A percentile compares a stretch with the other conserved stretches of the same genome.
Evolutionary conservation across 2,797 vertebrate species (phyloP).

Genomic region (Phrynocephalus vlangalii): DNA sequence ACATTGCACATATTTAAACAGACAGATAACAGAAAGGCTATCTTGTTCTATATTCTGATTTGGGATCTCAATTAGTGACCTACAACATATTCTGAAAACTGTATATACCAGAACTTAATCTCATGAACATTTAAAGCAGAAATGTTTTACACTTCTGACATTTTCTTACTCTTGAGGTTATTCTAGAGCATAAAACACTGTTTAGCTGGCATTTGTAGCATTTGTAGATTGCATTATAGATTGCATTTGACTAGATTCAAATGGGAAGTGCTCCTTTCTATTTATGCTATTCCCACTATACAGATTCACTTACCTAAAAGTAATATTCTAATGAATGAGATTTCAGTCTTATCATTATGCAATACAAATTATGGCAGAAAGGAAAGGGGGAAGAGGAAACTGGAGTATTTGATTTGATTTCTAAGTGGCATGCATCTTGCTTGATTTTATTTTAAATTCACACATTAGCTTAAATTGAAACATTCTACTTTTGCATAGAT

Average conservation of each 20-base stretch:
- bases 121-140: neutral
- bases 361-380: slow-evolving; percentile 18
- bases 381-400: neutral
- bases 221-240: neutral
- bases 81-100: slow-evolving; percentile 9
- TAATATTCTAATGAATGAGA: neutral
- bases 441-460: slow-evolving; percentile 4
- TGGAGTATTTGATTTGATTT: neutral
- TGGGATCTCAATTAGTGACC: neutral
- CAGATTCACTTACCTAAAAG: neutral
- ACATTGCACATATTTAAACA: neutral
- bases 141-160: slow-evolving; percentile 4
- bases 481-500: slow-evolving; percentile 9
- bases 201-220: neutral
- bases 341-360: slow-evolving; percentile 33
- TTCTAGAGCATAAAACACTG: neutral
- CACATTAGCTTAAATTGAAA: slow-evolving; percentile 3
- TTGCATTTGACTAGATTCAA: slow-evolving; percentile 7
- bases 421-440: neutral
- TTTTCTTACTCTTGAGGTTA: neutral
- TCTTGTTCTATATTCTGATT: neutral
- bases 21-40: neutral
- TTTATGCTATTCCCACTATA: neutral
- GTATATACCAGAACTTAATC: slow-evolving; percentile 5
- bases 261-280: neutral